These are phyloP conservation scores for Donacobius atricapilla DNA, from an alignment of 2,113 vertebrate genomes.

Conservation along the genomic window DNA sequence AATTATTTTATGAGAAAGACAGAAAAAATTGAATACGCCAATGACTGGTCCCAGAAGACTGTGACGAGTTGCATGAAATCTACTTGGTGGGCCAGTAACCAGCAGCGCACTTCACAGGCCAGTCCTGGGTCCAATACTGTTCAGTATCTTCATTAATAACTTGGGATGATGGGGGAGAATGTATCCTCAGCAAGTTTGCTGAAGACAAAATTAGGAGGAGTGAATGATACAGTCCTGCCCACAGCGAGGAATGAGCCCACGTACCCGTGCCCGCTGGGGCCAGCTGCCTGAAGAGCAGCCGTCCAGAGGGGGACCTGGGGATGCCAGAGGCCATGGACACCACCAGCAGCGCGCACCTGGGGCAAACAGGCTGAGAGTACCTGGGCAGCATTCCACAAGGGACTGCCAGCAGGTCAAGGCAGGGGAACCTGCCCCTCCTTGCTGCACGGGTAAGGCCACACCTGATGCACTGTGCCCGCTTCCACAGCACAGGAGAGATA, in stretches of 20 bases:
- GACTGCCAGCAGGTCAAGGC: background rate
- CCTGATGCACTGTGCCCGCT: background rate
- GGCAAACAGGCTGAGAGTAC: background rate
- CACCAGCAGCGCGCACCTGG: rapidly evolving
- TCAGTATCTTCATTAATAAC: background rate
- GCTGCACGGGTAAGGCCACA: background rate
- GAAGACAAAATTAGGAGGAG: background rate
- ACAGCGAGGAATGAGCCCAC: background rate
- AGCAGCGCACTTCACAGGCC: background rate
- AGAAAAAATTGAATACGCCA: background rate
- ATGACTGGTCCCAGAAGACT: background rate
- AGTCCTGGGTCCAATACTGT: background rate
- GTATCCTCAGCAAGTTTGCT: background rate
- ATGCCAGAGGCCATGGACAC: background rate
- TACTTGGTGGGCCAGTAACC: background rate
- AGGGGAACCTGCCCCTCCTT: background rate
- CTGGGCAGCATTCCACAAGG: background rate
- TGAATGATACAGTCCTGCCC: background rate
- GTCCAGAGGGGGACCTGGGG: background rate
- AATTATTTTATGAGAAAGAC: background rate
- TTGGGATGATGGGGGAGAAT: background rate
- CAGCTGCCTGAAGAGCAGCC: background rate
- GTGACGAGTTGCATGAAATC: background rate
- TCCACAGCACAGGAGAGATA: background rate
- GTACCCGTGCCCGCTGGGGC: background rate